Evolutionary conservation across 2,113 vertebrate species (phyloP).

Genomic region (Delphinapterus leucas): DNA sequence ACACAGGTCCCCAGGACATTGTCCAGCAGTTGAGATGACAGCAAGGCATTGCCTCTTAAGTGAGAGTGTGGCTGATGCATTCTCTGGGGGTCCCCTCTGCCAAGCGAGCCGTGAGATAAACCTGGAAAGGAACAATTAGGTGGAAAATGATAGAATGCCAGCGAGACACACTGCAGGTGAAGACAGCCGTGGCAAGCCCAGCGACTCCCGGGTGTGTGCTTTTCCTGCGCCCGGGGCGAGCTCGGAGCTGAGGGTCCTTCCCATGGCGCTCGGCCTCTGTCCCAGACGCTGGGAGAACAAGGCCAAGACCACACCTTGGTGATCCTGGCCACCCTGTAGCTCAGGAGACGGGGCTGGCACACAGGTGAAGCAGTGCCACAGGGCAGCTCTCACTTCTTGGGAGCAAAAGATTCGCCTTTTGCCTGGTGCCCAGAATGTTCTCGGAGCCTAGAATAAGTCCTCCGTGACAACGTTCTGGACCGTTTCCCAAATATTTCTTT

Average conservation of each 20-base stretch:
- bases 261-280: neutral
- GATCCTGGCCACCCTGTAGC: neutral
- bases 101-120: neutral
- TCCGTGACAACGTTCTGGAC: neutral
- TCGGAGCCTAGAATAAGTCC: neutral
- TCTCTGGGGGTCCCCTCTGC: neutral
- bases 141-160: neutral
- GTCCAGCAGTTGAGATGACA: neutral
- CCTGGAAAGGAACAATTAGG: neutral
- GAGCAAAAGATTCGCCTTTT: neutral
- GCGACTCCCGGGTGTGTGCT: neutral
- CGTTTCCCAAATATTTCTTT: neutral
- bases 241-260: neutral
- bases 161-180: rapidly evolving
- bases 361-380: neutral
- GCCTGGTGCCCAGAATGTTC: neutral
- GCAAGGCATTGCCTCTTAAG: neutral
- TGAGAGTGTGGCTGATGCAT: neutral
- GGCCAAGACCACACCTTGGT: rapidly evolving
- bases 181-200: rapidly evolving
- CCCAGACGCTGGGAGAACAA: neutral
- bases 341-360: too few relatives aligned
- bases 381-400: neutral
- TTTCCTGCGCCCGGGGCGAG: neutral
- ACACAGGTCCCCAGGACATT: neutral